phyloP scores from a whole-genome alignment of 2,113 vertebrate genomes.

The Rafetus swinhoei region DNA sequence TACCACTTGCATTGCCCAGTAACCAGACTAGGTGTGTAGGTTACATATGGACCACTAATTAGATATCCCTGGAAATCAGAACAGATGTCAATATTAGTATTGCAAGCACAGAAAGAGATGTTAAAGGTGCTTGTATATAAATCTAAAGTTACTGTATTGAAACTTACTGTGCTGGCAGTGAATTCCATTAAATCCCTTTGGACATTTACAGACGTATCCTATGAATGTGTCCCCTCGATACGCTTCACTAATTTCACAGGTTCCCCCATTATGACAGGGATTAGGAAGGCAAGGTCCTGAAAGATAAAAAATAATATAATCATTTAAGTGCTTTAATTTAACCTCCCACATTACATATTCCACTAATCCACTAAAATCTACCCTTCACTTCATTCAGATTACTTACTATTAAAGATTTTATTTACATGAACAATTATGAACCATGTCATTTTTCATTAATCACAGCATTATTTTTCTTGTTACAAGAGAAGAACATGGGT shows the following conservation, averaged over 20 bases:
- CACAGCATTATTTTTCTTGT: conserved; percentile 60
- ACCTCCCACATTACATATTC: neutral
- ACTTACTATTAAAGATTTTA: conserved; percentile 29
- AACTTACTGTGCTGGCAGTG: conserved; percentile 99
- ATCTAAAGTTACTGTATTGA: conserved; percentile 29
- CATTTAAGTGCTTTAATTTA: neutral
- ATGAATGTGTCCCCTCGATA: conserved; percentile 97
- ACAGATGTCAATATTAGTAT: neutral
- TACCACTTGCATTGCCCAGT: too few relatives aligned
- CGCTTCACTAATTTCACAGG: conserved; percentile 94
- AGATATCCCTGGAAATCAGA: conserved; percentile 12
- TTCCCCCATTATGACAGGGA: conserved; percentile 97
- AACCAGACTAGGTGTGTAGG: too few relatives aligned
- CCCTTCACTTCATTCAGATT: conserved; percentile 22
- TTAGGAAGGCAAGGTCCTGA: conserved; percentile 95
- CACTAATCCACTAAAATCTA: neutral
- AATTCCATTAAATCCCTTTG: conserved; percentile 92
- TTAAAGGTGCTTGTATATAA: conserved; percentile 1
- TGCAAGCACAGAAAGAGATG: neutral
- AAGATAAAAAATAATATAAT: neutral
- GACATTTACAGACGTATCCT: conserved; percentile 96
- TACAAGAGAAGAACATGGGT: conserved; percentile 41
- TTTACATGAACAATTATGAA: conserved; percentile 49
- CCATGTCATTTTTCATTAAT: conserved; percentile 58
- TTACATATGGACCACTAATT: neutral